phyloP scores from a whole-genome alignment of 2,113 vertebrate genomes.

The Aleadryas rufinucha region DNA sequence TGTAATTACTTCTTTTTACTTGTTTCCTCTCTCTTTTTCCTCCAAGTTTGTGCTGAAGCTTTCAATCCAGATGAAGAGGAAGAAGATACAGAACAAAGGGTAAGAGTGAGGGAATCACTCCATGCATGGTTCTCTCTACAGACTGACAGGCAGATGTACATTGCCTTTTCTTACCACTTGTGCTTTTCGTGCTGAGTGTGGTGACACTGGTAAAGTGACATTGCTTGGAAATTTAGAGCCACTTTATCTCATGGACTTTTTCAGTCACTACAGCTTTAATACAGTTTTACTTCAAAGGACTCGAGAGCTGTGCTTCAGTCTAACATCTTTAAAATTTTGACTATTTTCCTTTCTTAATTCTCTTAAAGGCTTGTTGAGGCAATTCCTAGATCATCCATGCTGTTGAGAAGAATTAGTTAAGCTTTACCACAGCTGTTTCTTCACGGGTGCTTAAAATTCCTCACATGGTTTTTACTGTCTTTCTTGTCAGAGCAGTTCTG shows the following conservation, averaged over 20 bases:
- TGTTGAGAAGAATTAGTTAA: background rate
- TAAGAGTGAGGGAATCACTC: constrained; percentile 51
- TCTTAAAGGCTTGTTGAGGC: background rate
- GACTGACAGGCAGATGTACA: background rate
- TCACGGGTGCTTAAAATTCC: constrained; percentile 25
- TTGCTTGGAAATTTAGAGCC: background rate
- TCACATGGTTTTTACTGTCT: background rate
- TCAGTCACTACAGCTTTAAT: background rate
- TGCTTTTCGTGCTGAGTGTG: background rate
- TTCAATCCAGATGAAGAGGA: constrained; percentile 98
- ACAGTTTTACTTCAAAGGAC: background rate
- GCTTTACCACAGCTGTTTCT: constrained; percentile 36
- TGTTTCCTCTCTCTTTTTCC: background rate
- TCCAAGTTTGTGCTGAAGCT: constrained; percentile 91
- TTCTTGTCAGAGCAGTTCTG: background rate
- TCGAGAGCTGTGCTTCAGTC: background rate
- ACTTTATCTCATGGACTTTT: background rate
- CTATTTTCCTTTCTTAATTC: background rate
- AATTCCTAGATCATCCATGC: background rate
- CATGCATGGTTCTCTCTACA: background rate
- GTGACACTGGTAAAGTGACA: background rate
- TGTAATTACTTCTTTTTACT: background rate
- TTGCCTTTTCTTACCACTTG: background rate
- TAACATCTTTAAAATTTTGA: background rate
- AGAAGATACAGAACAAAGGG: constrained; percentile 93